Evolutionary conservation across 2,888 invertebrate species (phyloP).

Genomic region (Cephonodes hylas): DNA sequence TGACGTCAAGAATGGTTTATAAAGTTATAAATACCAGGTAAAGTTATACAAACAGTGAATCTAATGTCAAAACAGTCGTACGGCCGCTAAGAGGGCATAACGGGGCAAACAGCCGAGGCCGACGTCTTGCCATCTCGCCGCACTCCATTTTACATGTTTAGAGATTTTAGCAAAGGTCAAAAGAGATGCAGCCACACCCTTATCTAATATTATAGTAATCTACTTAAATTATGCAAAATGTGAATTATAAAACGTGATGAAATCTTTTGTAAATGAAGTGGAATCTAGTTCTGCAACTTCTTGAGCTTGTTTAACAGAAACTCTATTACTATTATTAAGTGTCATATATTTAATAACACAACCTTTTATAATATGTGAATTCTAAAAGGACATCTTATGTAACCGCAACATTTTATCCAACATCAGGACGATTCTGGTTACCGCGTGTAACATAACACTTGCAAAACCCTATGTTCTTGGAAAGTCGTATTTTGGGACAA

Average conservation of each 20-base stretch:
- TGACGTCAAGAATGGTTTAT: too few species aligned
- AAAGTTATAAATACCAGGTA: neutral
- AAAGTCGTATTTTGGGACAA: conserved; percentile 44
- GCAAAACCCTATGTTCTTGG: conserved; percentile 11
- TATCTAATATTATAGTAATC: too few species aligned
- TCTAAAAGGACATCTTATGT: neutral
- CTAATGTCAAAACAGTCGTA: neutral
- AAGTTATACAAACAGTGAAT: neutral
- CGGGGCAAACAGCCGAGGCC: neutral
- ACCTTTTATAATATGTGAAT: too few species aligned
- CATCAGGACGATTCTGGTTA: neutral
- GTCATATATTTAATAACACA: too few species aligned
- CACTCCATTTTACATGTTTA: neutral
- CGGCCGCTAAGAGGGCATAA: neutral
- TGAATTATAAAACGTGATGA: too few species aligned
- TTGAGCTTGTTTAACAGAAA: too few species aligned
- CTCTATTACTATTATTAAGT: too few species aligned
- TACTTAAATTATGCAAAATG: too few species aligned
- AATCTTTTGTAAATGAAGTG: too few species aligned
- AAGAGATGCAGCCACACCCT: neutral
- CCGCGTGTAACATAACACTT: neutral
- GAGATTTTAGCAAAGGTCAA: neutral
- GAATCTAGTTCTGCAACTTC: too few species aligned
- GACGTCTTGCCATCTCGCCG: neutral
- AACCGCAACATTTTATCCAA: neutral